Evolutionary conservation across 1,140 invertebrate genomes (phyloP), one percentile per base, ranked within the genome.

Genomic region (Drosophila lowei): DNA sequence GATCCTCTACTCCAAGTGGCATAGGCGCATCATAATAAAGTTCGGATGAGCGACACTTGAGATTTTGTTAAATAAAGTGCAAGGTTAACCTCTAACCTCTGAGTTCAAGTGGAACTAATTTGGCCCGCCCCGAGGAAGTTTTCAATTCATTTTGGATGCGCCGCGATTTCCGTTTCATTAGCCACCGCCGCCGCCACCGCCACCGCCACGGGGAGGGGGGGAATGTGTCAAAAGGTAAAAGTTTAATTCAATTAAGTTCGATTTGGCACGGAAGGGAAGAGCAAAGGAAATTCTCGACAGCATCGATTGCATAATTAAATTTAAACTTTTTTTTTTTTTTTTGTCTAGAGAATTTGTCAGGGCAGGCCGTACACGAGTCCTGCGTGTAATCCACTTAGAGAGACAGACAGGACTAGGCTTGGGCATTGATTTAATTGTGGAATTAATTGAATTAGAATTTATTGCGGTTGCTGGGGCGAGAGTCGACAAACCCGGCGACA

Each of bases 1-100:
- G 67, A 92, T 93, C 8, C 43, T 91, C 1, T 88, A 90, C 46
- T 62, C 65, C 41, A 90, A 79, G 60, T 89, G 74, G 83, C 62
- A 86, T 9, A 38, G 56, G 52, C 62, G 58, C 46, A 65, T 70
- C 43, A 56, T 81, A 38, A 71, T 80, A 48, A 62, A 46, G 38
- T 21, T 76, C 25, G 73, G 67, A 65, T 75, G 34, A 75, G 30
- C 30, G 48, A 25, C 5, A 25, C 23, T 25, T 25, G 23, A 5
- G 23, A 5, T 25, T 25, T 25, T 5, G 46, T 30, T 16, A 7
- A 70, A 70, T 68, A 68, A 68, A 70, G 43, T 65, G 21, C n/a
- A 15, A 57, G 34, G 50, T 7, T 68, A 9, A 30, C 13, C 48
- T 58, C 49, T 52, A 16, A 56, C 49, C 75, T 30, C 49, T 57